Conservation (phyloP, 2,888 invertebrate species). For the Agrotis segetum region DNA sequence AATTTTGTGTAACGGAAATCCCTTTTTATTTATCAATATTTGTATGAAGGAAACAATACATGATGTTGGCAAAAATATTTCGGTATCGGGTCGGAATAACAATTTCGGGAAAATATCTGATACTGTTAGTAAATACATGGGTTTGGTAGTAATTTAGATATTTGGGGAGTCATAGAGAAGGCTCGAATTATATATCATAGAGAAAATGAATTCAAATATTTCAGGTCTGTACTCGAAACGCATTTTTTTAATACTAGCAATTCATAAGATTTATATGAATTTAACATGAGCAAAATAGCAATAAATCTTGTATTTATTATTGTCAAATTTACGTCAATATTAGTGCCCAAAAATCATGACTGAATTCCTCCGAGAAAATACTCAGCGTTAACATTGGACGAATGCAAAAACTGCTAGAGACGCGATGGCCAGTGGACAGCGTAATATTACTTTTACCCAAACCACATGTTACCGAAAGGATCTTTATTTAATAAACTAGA, state of each 20-base stretch:
- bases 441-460: conserved; percentile 63
- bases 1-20: conserved; percentile 5
- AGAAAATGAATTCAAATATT: background rate
- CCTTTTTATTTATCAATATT: conserved; percentile 13
- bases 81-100: conserved; percentile 20
- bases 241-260: no score
- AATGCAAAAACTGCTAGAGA: conserved; percentile 53
- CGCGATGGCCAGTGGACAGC: conserved; percentile 36
- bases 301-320: background rate
- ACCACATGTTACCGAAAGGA: conserved; percentile 74
- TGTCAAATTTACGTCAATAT: background rate
- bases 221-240: background rate
- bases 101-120: conserved; percentile 31
- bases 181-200: background rate
- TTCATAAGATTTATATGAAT: background rate
- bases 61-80: conserved; percentile 22
- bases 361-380: conserved; percentile 46
- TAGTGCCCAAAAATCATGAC: conserved; percentile 12
- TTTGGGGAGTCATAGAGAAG: background rate
- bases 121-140: conserved; percentile 42
- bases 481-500: conserved; percentile 79
- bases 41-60: conserved; percentile 17
- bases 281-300: background rate
- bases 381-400: conserved; percentile 55
- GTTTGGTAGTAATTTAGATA: conserved; percentile 10